These are phyloP conservation scores for Gopherus flavomarginatus DNA, from an alignment of 2,113 vertebrate genomes.

Conservation along the genomic window DNA sequence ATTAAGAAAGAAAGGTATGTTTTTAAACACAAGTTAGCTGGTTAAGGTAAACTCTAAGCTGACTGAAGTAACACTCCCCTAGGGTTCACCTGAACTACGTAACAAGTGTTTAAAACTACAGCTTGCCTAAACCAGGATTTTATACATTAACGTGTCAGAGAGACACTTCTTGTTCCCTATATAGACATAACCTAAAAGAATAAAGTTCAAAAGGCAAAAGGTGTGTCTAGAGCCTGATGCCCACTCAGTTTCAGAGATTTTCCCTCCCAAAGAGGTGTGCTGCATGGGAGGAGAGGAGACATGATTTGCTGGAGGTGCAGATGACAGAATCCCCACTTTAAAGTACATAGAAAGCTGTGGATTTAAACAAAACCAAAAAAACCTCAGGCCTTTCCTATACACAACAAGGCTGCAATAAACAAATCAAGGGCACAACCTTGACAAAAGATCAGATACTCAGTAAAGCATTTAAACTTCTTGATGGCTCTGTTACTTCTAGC, in stretches of 20 bases:
- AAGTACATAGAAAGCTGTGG: background rate
- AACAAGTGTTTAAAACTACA: background rate
- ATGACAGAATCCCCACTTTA: background rate
- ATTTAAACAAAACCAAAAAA: too few species aligned
- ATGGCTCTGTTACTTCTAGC: background rate
- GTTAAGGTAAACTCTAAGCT: background rate
- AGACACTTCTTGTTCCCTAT: background rate
- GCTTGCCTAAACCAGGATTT: background rate
- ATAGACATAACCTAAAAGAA: background rate
- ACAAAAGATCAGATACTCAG: background rate
- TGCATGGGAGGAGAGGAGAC: background rate
- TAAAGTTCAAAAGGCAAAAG: background rate
- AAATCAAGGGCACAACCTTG: too few species aligned
- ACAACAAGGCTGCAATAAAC: too few species aligned
- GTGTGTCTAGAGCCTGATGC: background rate
- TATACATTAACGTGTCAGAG: fast-evolving
- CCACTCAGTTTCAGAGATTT: background rate
- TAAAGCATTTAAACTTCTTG: fast-evolving
- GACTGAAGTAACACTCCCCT: background rate
- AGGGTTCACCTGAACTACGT: too few species aligned
- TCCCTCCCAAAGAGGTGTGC: background rate
- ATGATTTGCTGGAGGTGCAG: background rate
- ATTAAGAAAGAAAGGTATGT: background rate
- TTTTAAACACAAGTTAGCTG: background rate
- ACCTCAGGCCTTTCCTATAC: too few species aligned